Evolutionary conservation across 2,888 invertebrate species (phyloP).

Genomic region (Alentia gelatinosa): DNA sequence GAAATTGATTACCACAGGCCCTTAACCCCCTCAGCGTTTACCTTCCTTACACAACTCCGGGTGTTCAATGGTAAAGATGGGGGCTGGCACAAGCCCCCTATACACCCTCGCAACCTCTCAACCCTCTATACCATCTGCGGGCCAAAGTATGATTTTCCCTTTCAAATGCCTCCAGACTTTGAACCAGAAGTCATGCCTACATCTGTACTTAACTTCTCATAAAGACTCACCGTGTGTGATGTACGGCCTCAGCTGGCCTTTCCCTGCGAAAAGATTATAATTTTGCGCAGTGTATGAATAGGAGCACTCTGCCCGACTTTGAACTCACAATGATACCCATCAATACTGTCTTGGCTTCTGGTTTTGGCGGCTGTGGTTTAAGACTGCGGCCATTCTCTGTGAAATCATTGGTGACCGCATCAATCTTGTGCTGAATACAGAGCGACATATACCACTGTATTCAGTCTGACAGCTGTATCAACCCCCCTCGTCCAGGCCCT

Average conservation of each 20-base stretch:
- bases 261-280: background rate
- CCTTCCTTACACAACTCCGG: too few species aligned
- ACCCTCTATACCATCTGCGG: background rate
- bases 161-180: background rate
- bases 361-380: too few species aligned
- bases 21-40: background rate
- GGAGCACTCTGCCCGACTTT: slow-evolving; percentile 9
- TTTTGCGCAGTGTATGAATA: background rate
- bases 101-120: background rate
- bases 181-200: background rate
- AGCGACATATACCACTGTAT: background rate
- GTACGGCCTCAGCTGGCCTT: background rate
- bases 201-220: background rate
- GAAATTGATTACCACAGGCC: slow-evolving; percentile 11
- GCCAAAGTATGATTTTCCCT: background rate
- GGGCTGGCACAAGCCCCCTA: too few species aligned
- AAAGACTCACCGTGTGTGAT: background rate
- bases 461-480: background rate
- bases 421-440: slow-evolving; percentile 4
- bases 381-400: background rate
- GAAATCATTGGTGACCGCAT: too few species aligned
- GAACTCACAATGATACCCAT: too few species aligned
- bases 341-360: too few species aligned
- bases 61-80: too few species aligned
- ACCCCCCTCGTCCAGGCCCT: slow-evolving; percentile 12